Evolutionary conservation across 2,888 invertebrate species (phyloP).

Genomic region (Chromoteleia sp.): DNA sequence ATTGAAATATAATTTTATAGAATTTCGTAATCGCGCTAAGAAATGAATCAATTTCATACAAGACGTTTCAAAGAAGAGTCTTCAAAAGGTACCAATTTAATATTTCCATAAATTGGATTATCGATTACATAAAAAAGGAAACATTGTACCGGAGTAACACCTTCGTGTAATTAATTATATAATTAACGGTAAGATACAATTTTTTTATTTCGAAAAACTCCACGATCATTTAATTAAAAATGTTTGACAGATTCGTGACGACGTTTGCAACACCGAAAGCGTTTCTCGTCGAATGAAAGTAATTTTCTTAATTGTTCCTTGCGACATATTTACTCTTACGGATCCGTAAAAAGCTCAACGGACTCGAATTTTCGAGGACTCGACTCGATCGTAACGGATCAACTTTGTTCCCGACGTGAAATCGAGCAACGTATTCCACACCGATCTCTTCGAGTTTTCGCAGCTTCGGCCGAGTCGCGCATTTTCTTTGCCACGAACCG

Average conservation of each 20-base stretch:
- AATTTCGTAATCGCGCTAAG: no score
- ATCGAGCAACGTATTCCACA: not conserved
- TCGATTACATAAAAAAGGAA: slow-evolving; percentile 17
- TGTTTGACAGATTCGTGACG: slow-evolving; percentile 27
- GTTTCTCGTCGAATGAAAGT: slow-evolving; percentile 34
- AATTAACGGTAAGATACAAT: slow-evolving; percentile 22
- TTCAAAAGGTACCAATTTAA: no score
- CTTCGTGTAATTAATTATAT: slow-evolving; percentile 45
- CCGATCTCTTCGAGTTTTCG: no score
- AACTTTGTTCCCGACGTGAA: not conserved
- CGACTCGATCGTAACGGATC: not conserved
- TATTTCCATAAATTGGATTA: not conserved
- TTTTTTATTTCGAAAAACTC: slow-evolving; percentile 18
- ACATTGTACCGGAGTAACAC: slow-evolving; percentile 2
- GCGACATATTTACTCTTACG: slow-evolving; percentile 23
- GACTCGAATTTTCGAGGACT: slow-evolving; percentile 7
- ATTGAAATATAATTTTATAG: no score
- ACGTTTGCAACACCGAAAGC: slow-evolving; percentile 31
- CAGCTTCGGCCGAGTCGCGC: not conserved
- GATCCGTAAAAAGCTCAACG: slow-evolving; percentile 20
- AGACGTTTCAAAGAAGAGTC: no score
- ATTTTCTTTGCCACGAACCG: not conserved
- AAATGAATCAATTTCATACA: no score
- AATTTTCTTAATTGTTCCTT: slow-evolving; percentile 51
- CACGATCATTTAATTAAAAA: slow-evolving; percentile 28